Evolutionary conservation across 2,888 invertebrate species (phyloP).

Genomic region (Drosophila nr. fundita): DNA sequence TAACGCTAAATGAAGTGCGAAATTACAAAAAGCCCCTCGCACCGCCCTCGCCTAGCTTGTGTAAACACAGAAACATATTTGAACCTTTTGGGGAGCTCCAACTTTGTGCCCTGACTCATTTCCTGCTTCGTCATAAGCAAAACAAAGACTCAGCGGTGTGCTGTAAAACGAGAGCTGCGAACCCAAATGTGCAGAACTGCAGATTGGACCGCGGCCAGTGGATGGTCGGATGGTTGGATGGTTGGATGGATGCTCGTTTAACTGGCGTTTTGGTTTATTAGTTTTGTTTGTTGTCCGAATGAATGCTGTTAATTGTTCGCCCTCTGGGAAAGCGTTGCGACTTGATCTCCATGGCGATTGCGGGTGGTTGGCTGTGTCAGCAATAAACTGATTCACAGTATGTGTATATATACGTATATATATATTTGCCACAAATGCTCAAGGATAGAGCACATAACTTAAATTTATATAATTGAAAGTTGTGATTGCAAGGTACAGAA

Average conservation of each 20-base stretch:
- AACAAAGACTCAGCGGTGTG: constrained; percentile 60
- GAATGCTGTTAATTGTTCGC: constrained; percentile 70
- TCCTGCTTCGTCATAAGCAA: constrained; percentile 62
- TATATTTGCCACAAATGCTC: background rate
- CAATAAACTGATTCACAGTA: constrained; percentile 32
- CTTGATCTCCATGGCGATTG: background rate
- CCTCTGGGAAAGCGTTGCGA: constrained; percentile 35
- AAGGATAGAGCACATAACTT: constrained; percentile 2
- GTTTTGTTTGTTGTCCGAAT: constrained; percentile 62
- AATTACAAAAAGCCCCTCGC: constrained; percentile 57
- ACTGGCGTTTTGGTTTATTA: constrained; percentile 55
- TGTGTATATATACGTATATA: constrained; percentile 5
- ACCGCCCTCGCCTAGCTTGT: constrained; percentile 21
- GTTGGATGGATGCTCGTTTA: constrained; percentile 2
- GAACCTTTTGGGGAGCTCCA: constrained; percentile 10
- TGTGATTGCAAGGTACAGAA: background rate
- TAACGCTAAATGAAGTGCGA: constrained; percentile 80
- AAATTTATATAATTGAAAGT: background rate
- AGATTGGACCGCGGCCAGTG: constrained; percentile 13
- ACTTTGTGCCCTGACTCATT: constrained; percentile 48
- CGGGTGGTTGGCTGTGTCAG: constrained; percentile 31
- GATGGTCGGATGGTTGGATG: background rate
- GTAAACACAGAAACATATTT: constrained; percentile 49
- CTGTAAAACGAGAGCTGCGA: constrained; percentile 43
- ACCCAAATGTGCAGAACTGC: constrained; percentile 2